Conservation (phyloP, 2,797 vertebrate genomes). For the Spizella passerina region DNA sequence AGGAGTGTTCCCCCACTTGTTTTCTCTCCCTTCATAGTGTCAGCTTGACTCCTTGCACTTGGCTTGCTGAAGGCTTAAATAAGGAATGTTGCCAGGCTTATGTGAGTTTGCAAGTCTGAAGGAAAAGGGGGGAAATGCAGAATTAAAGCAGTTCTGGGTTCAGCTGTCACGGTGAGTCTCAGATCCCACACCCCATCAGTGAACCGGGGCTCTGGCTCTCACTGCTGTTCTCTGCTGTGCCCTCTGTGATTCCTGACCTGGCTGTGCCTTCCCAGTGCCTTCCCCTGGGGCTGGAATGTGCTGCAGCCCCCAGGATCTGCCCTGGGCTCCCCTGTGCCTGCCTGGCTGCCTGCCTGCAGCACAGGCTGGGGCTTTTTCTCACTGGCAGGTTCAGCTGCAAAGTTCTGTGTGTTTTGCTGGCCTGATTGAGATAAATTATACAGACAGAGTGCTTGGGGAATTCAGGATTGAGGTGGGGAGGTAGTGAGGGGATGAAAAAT, state of each 20-base stretch:
- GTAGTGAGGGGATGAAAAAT: neutral
- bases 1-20: neutral
- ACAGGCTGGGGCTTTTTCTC: neutral
- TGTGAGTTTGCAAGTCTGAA: neutral
- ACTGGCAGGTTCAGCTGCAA: neutral
- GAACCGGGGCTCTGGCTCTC: rapidly evolving
- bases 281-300: rapidly evolving
- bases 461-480: neutral
- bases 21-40: neutral
- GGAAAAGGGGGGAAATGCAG: neutral
- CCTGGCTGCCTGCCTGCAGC: neutral
- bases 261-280: rapidly evolving
- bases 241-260: neutral
- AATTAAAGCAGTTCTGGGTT: neutral
- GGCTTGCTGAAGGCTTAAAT: neutral
- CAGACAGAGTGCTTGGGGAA: neutral
- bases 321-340: neutral
- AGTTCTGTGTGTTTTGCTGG: neutral
- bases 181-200: rapidly evolving
- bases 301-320: neutral
- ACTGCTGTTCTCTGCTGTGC: neutral
- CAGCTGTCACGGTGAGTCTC: rapidly evolving
- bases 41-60: neutral
- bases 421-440: neutral
- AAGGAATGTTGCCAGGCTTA: neutral